phyloP scores from a whole-genome alignment of 2,113 vertebrate genomes.

The Euleptes europaea region DNA sequence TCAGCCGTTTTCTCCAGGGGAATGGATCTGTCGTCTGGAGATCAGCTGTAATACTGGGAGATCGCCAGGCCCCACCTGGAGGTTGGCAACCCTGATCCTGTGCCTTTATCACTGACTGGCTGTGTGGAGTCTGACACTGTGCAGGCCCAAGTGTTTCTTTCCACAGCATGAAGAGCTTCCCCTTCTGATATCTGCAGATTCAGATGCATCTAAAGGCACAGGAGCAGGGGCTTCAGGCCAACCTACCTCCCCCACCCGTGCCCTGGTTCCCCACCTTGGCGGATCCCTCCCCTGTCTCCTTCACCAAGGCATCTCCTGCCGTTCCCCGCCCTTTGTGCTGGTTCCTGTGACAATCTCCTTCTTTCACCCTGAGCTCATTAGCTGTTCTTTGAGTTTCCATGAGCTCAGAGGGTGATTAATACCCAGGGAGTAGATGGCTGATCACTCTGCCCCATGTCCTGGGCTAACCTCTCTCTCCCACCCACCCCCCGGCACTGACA shows the following conservation, averaged over 20 bases:
- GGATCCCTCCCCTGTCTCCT: neutral
- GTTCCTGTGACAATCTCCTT: neutral
- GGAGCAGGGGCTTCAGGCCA: neutral
- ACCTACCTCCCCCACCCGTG: no score
- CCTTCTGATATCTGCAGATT: no score
- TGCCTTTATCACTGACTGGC: neutral
- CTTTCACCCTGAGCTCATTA: slow-evolving; percentile 8
- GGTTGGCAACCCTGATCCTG: neutral
- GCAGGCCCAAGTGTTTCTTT: no score
- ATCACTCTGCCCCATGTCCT: neutral
- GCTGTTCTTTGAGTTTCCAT: slow-evolving; percentile 4
- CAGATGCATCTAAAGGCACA: neutral
- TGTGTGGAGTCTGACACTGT: no score
- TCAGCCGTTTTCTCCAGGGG: no score
- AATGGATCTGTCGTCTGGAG: no score
- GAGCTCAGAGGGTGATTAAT: slow-evolving; percentile 15
- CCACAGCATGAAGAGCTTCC: neutral
- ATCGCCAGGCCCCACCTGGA: no score
- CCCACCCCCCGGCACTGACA: neutral
- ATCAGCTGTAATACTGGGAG: no score
- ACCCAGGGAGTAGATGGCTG: neutral
- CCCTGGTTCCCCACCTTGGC: neutral
- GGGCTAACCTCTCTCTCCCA: neutral
- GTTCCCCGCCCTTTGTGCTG: neutral
- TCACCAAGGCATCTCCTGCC: neutral